Percentiles rank a stretch among this genome's conserved stretches.
phyloP scores from a whole-genome alignment of 1,140 invertebrate genomes.

The Drosophila biarmipes region DNA sequence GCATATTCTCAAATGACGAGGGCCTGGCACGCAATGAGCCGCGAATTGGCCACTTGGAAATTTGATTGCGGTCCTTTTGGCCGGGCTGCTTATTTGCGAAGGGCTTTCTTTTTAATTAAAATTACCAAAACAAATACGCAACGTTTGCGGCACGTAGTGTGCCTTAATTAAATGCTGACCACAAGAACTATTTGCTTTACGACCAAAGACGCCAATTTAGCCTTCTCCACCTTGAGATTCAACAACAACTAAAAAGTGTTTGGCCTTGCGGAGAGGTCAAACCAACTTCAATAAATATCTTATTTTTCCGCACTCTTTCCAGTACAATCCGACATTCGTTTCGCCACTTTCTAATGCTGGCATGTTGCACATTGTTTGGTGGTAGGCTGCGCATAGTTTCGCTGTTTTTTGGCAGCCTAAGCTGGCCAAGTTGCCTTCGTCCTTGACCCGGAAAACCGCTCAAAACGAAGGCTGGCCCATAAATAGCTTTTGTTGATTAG shows the following conservation, averaged over 20 bases:
- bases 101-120: conserved; percentile 48
- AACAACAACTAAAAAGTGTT: conserved; percentile 56
- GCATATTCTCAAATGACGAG: conserved; percentile 41
- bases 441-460: conserved; percentile 57
- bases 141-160: conserved; percentile 16
- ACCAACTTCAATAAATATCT: conserved; percentile 74
- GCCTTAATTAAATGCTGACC: conserved; percentile 60
- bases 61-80: conserved; percentile 68
- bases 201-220: conserved; percentile 18
- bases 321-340: conserved; percentile 17
- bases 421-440: conserved; percentile 8
- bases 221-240: not conserved
- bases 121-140: conserved; percentile 55
- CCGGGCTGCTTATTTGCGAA: conserved; percentile 43
- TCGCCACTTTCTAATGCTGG: conserved; percentile 32
- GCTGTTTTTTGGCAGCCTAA: conserved; percentile 41
- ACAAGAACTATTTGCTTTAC: conserved; percentile 19
- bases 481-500: conserved; percentile 68
- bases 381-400: conserved; percentile 36
- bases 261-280: conserved; percentile 49
- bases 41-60: conserved; percentile 45
- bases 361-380: conserved; percentile 27
- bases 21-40: conserved; percentile 63
- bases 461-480: conserved; percentile 37
- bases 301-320: conserved; percentile 30